These are phyloP conservation scores for Orussus abietinus DNA, from an alignment of 1,140 invertebrate species.

Conservation along the genomic window DNA sequence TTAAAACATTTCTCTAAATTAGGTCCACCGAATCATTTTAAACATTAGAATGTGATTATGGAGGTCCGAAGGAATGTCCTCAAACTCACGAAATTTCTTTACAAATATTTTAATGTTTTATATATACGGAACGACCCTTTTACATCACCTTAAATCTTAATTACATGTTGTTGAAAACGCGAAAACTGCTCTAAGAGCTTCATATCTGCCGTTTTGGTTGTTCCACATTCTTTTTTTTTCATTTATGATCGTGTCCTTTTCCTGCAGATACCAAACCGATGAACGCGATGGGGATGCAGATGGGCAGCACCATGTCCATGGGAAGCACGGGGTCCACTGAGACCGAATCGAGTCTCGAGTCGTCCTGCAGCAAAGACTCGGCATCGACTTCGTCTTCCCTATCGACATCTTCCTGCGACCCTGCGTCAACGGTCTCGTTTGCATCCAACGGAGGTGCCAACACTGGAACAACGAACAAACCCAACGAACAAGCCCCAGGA, in stretches of 20 bases:
- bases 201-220: too few species aligned
- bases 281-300: conserved; percentile 49
- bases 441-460: conserved; percentile 18
- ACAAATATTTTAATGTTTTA: too few species aligned
- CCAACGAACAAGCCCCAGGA: conserved; percentile 18
- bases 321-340: conserved; percentile 51
- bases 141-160: too few species aligned
- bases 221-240: too few species aligned
- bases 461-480: conserved; percentile 16
- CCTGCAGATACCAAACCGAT: conserved; percentile 42
- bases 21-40: too few species aligned
- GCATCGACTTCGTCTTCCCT: conserved; percentile 47
- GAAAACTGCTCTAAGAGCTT: too few species aligned
- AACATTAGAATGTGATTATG: too few species aligned
- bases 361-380: conserved; percentile 47
- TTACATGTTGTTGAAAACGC: too few species aligned
- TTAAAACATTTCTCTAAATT: too few species aligned
- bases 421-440: conserved; percentile 35
- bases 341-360: conserved; percentile 49
- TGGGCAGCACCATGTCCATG: conserved; percentile 52
- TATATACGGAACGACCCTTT: too few species aligned
- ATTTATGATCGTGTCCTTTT: neutral
- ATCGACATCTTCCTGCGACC: conserved; percentile 47
- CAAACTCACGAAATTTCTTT: too few species aligned
- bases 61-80: too few species aligned